phyloP scores from a whole-genome alignment of 2,113 vertebrate genomes.

The Pseudois nayaur region DNA sequence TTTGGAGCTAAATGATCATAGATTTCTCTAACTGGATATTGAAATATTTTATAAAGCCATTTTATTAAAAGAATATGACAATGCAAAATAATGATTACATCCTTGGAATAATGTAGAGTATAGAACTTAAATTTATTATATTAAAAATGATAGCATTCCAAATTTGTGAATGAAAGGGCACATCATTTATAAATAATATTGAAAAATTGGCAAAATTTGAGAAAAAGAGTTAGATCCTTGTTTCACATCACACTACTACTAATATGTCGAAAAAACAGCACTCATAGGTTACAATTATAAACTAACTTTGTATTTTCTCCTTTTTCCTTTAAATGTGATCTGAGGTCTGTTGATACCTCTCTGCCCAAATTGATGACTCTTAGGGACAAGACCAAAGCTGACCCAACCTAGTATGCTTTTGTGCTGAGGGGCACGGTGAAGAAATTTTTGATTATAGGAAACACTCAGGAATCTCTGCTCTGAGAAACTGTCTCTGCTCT shows the following conservation, averaged over 20 bases:
- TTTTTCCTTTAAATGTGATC: not conserved
- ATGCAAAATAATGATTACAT: not conserved
- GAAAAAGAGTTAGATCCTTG: not conserved
- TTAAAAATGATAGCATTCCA: not conserved
- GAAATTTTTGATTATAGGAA: not conserved
- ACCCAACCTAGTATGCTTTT: not conserved
- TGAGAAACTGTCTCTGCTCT: not conserved
- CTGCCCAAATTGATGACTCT: not conserved
- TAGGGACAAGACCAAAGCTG: not conserved
- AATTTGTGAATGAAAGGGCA: not conserved
- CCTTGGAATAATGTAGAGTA: not conserved
- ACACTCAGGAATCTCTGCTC: not conserved
- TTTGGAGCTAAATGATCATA: not conserved
- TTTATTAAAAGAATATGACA: not conserved
- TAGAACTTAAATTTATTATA: not conserved
- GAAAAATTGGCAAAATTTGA: not conserved
- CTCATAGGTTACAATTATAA: not conserved
- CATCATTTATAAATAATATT: not conserved
- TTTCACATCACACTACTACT: not conserved
- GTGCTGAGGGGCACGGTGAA: not conserved
- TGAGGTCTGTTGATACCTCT: not conserved
- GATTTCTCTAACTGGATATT: not conserved
- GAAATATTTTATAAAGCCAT: not conserved
- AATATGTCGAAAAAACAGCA: not conserved
- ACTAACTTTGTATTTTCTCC: not conserved